Evolutionary conservation across 1,140 invertebrate genomes (phyloP), one percentile per base, ranked within the genome.

Genomic region (Drosophila simulans): DNA sequence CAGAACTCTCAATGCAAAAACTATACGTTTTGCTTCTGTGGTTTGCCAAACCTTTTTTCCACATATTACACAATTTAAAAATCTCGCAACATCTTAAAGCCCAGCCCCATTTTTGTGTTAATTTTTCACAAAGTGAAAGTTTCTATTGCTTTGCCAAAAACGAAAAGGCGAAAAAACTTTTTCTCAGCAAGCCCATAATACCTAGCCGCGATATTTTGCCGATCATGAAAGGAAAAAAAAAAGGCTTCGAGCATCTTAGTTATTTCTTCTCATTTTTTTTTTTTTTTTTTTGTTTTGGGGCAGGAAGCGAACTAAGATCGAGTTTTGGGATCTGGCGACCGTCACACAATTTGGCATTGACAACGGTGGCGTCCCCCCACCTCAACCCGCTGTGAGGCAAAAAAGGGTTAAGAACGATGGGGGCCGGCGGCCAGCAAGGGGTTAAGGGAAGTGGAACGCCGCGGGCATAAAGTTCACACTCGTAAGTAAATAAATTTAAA

Each of bases 401-500:
- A 54, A 39, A 52, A 22, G 52, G 42, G 57, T 20, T 40, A 25
- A 22, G 52, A 39, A 40, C 15, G 31, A 31, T 31, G 31, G 31
- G 31, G 27, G 54, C 2, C n/a, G 22, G 42, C 31, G 60, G 35
- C 25, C 20, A 20, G 13, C 20, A 11, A 42, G 49, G 20, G 42
- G 42, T 39, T 37, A 40, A 43, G 60, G 52, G 43, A 56, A 71
- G 65, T 65, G 60, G 74, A 80, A 88, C 71, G 79, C 83, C 83
- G 82, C 64, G 80, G 79, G 83, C 83, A 88, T 88, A 88, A 88
- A 88, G 83, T 88, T 88, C 83, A 88, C 83, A 88, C 83, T 88
- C 83, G 83, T 88, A 88, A 88, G 83, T 88, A 88, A 88, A 88
- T 88, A 88, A 88, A 88, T 88, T 88, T 88, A 88, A 83, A 88